Base-by-base conservation (phyloP, 2,113 vertebrate genomes). In the Myodes glareolus region DNA sequence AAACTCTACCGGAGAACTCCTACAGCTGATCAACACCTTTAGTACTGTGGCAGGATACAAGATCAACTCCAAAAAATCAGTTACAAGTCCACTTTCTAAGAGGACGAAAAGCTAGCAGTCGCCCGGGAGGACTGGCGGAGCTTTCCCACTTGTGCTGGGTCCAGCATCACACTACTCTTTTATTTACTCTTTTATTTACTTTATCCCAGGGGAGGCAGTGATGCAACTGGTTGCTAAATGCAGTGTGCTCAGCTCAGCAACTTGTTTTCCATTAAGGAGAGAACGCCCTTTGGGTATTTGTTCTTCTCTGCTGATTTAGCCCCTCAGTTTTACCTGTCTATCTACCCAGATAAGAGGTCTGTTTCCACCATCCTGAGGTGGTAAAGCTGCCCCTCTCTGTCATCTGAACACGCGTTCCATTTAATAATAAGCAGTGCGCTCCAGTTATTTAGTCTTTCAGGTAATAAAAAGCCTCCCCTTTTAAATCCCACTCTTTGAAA, bases 221-320 rank as follows among this genome's bases (percentile, higher is more conserved):
- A 96, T 86, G 78, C 39, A 75, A 36, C 36, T 94, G 58, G 72
- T 50, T 67, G 61, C 88, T 96, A 94, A 96, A 96, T 96, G 87
- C 63, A 50, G 65, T 45, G 80, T 77, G 42, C 80, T 95, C 75
- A 97, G 52, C n/a, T 95, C 39, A 94, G 75, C 33, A 88, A 70
- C 52, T 80, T 23, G 14, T 92, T 89, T 76, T 85, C 75, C 45
- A 55, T 36, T 42, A 63, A 27, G 52, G 90, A 90, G 52, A 93
- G 3, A 88, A 52, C 33, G 31, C 50, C 52, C 55, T 31, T 76
- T 31, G 14, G 50, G 29, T 50, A 50, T 23, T 27, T 61, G 19
- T 78, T 91, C n/a, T 89, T 47, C 21, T 89, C 90, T 84, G 55
- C 5, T 31, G 55, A 29, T 58, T 55, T 42, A 39, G 73, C 23